Percentiles rank a stretch among this genome's conserved stretches.
Evolutionary conservation across 2,888 invertebrate species (phyloP).

Genomic region (Drosophila bunnanda): DNA sequence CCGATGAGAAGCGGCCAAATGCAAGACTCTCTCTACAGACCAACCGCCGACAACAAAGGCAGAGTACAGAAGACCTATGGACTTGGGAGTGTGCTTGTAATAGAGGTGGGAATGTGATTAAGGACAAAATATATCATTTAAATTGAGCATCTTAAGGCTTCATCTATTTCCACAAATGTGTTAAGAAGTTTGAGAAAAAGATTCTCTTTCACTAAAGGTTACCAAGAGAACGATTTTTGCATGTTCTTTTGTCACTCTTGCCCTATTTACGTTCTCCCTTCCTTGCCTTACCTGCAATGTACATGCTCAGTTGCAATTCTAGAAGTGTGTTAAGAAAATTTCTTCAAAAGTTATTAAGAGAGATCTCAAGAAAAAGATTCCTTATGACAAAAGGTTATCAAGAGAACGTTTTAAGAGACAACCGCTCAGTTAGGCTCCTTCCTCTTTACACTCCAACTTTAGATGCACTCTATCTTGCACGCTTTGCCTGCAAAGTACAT

Average conservation of each 20-base stretch:
- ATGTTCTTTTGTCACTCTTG: too few relatives aligned
- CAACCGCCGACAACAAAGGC: constrained; percentile 78
- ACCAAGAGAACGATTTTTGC: too few relatives aligned
- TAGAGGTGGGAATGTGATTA: not conserved
- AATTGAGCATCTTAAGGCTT: not conserved
- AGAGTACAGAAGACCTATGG: constrained; percentile 42
- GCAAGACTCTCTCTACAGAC: constrained; percentile 49
- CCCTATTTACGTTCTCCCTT: too few relatives aligned
- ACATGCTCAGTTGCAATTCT: too few relatives aligned
- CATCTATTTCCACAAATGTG: not conserved
- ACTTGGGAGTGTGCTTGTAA: constrained; percentile 20
- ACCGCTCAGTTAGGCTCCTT: too few relatives aligned
- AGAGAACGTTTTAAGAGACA: not conserved
- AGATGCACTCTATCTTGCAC: not conserved
- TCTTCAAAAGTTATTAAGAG: too few relatives aligned
- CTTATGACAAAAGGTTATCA: too few relatives aligned
- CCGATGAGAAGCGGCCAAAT: constrained; percentile 39
- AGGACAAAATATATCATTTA: not conserved
- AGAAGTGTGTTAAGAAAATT: too few relatives aligned
- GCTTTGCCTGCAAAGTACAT: not conserved
- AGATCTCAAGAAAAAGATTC: too few relatives aligned
- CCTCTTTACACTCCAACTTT: too few relatives aligned
- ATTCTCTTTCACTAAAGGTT: not conserved
- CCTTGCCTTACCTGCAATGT: too few relatives aligned
- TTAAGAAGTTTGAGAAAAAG: not conserved